Conservation (phyloP, 2,888 invertebrate species). For the Furcula furcula region DNA sequence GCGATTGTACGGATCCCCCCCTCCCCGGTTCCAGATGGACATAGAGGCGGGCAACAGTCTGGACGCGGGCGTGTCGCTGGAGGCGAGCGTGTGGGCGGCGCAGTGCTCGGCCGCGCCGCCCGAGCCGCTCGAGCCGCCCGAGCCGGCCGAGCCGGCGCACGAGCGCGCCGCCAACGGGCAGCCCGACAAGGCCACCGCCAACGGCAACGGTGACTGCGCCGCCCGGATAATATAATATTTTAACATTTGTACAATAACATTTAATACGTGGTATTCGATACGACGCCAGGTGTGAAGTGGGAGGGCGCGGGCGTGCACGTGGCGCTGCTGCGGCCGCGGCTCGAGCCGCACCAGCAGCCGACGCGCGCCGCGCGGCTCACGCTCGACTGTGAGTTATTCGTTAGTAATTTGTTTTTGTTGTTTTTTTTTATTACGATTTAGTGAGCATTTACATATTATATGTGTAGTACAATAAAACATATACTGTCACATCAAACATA, state of each 20-base stretch:
- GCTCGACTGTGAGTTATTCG: constrained; percentile 86
- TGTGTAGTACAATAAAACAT: too few species aligned
- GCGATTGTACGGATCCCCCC: too few species aligned
- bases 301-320: constrained; percentile 37
- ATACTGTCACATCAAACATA: too few species aligned
- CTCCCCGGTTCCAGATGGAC: neutral
- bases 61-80: constrained; percentile 27
- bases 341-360: constrained; percentile 45
- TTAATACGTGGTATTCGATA: too few species aligned
- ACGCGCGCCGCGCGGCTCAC: constrained; percentile 78
- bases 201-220: constrained; percentile 24
- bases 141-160: constrained; percentile 10
- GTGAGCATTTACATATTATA: too few species aligned
- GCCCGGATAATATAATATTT: too few species aligned
- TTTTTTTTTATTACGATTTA: too few species aligned
- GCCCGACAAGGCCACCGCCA: constrained; percentile 18
- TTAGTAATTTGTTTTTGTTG: too few species aligned
- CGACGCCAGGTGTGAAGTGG: constrained; percentile 31
- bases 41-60: constrained; percentile 53
- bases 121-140: constrained; percentile 27
- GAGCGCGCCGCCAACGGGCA: constrained; percentile 14
- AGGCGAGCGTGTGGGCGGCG: constrained; percentile 41
- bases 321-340: constrained; percentile 37
- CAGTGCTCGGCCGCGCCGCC: constrained; percentile 32
- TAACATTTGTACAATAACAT: too few species aligned